Conservation (phyloP, 2,797 vertebrate species). For the Myotis daubentonii region DNA sequence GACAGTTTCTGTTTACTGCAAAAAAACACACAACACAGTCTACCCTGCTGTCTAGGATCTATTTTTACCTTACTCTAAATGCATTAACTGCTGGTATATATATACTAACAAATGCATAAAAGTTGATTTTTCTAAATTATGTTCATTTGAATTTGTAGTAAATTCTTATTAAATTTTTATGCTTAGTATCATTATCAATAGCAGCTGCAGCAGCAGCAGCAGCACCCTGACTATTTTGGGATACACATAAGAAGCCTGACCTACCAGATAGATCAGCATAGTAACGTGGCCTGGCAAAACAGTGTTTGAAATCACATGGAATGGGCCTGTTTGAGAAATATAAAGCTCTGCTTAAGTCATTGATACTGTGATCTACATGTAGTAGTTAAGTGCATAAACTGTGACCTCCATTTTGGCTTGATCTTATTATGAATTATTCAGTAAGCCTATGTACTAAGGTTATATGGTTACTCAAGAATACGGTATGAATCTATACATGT, state of each 20-base stretch:
- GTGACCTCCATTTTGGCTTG: neutral
- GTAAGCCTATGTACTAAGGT: neutral
- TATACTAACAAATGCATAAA: neutral
- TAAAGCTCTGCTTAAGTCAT: neutral
- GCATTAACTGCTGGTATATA: neutral
- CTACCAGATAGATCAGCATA: neutral
- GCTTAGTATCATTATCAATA: neutral
- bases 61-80: conserved; percentile 49
- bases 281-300: neutral
- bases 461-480: neutral
- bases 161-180: neutral
- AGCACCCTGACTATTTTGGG: neutral
- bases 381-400: neutral
- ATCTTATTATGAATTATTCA: neutral
- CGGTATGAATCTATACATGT: neutral
- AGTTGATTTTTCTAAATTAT: neutral
- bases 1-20: conserved; percentile 44
- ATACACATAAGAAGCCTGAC: neutral
- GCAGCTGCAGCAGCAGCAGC: neutral
- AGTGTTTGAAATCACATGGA: neutral
- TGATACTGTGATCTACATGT: neutral
- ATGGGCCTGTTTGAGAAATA: neutral
- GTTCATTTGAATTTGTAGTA: conserved; percentile 27
- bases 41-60: neutral
- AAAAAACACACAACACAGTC: conserved; percentile 17